Evolutionary conservation across 2,113 vertebrate genomes (phyloP).

Genomic region (Chlorodrepanis virens): DNA sequence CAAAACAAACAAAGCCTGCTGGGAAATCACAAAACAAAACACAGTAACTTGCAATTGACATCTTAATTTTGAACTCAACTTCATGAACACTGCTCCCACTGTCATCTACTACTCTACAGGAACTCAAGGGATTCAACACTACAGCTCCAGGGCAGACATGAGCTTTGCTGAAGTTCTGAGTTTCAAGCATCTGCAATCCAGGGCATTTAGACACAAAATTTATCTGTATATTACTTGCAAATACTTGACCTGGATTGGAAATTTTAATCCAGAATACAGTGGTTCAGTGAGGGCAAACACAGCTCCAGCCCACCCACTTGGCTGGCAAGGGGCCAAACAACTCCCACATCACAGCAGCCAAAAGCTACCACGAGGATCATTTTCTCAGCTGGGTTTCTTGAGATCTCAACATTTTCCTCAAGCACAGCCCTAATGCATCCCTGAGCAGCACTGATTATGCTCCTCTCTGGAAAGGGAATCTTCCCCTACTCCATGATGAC

Average conservation of each 20-base stretch:
- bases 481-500: not conserved
- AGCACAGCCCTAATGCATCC: not conserved
- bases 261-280: not conserved
- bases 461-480: not conserved
- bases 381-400: not conserved
- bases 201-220: not conserved
- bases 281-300: not conserved
- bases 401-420: not conserved
- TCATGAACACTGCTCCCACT: not conserved
- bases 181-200: not conserved
- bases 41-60: not conserved
- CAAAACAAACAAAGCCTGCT: not conserved
- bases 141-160: not conserved
- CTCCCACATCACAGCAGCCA: not conserved
- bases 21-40: not conserved
- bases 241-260: not conserved
- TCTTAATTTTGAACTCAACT: not conserved
- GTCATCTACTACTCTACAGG: not conserved
- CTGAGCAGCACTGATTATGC: not conserved
- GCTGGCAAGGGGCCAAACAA: not conserved
- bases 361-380: not conserved
- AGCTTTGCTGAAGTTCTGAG: not conserved
- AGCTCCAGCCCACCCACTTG: not conserved
- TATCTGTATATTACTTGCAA: not conserved
- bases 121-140: not conserved